Evolutionary conservation across 2,888 invertebrate species (phyloP), one percentile per base, ranked within the genome.

Genomic region (Drosophila siamana): DNA sequence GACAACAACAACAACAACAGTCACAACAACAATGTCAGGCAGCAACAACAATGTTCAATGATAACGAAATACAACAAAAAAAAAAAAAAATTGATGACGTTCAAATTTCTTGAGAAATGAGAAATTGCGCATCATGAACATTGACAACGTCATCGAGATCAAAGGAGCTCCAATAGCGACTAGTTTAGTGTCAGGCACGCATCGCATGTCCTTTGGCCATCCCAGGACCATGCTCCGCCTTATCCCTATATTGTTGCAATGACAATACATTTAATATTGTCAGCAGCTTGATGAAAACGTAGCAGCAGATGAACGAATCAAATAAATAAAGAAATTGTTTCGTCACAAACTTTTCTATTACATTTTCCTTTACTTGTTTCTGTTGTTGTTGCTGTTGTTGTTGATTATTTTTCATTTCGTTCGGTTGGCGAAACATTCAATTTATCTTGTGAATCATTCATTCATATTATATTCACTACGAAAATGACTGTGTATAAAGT

Each of bases 251-350:
- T 74, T 69, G 62, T 60, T 48, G 51, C 74, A 77, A 82, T 85
- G 82, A 85, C 88, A 83, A 87, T 82, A 78, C 78, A 81, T 67
- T 71, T 74, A 71, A 78, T 74, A 78, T 71, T 80, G 86, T 47
- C 70, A 68, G 55, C 60, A 68, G 28, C 44, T 57, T 43, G 54
- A 55, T 44, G 41, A 54, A 30, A 54, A 30, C 28, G 41, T 30
- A 33, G 33, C 43, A 54, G 28, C 54, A 38, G 36, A 38, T 52
- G 40, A 52, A 19, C 40, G 28, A 59, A 59, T 69, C 54, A 55
- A 51, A 47, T 61, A 65, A 59, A 44, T 64, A 47, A 47, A 61
- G 61, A 78, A 65, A 74, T 80, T 74, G 80, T 69, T 69, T 68
- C 59, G 52, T 28, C 62, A 56, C 48, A 76, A 69, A 61, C 41